phyloP scores from a whole-genome alignment of 2,888 invertebrate species.

The Yponomeuta evonymella region DNA sequence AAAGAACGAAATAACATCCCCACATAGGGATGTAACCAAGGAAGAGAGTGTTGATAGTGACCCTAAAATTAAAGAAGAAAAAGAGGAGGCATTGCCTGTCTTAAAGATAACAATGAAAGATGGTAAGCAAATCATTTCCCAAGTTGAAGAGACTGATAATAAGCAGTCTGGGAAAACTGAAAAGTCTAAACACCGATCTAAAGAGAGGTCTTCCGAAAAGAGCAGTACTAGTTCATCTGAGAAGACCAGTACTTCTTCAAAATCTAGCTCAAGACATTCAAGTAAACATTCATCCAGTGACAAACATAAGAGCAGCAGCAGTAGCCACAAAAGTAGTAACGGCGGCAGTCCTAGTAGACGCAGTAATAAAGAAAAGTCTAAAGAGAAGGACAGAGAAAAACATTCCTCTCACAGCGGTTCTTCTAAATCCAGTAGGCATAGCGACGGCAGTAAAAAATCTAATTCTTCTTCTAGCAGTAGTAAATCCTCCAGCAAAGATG shows the following conservation, averaged over 20 bases:
- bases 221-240: constrained; percentile 61
- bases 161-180: constrained; percentile 42
- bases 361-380: constrained; percentile 44
- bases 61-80: constrained; percentile 33
- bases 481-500: constrained; percentile 35
- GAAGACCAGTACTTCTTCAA: constrained; percentile 56
- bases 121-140: constrained; percentile 82
- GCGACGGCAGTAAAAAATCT: constrained; percentile 47
- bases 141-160: constrained; percentile 64
- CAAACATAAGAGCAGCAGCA: constrained; percentile 55
- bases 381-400: constrained; percentile 38
- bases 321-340: constrained; percentile 34
- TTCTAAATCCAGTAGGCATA: constrained; percentile 51
- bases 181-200: constrained; percentile 54
- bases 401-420: constrained; percentile 42
- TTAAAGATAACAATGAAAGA: constrained; percentile 82
- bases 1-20: constrained; percentile 25
- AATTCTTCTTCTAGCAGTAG: constrained; percentile 45
- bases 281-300: constrained; percentile 51
- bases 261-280: constrained; percentile 53
- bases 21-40: constrained; percentile 18
- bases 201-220: constrained; percentile 69
- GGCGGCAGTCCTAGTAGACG: constrained; percentile 55
- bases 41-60: constrained; percentile 8
- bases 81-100: constrained; percentile 56